phyloP scores from a whole-genome alignment of 1,140 invertebrate genomes.

The Lethrus apterus region DNA sequence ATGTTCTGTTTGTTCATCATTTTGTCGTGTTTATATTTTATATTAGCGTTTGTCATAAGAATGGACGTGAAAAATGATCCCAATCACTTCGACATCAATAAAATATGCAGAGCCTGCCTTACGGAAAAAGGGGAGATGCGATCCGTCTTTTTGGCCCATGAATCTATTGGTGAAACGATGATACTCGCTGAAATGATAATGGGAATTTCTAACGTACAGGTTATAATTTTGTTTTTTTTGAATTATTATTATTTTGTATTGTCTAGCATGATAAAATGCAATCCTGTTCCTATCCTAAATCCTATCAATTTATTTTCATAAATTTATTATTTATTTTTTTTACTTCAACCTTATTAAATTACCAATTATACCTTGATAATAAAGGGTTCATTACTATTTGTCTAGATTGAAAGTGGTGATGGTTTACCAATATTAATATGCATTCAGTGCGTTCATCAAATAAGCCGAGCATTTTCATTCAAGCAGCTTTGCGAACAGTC shows the following conservation, averaged over 20 bases:
- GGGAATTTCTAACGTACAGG: slow-evolving; percentile 36
- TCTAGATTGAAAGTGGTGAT: slow-evolving; percentile 40
- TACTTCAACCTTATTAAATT: not conserved
- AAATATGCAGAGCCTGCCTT: slow-evolving; percentile 41
- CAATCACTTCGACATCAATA: slow-evolving; percentile 36
- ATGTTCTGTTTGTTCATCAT: too few species aligned
- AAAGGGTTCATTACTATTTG: not conserved
- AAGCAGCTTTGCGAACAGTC: slow-evolving; percentile 44
- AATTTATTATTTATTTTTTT: slow-evolving; percentile 12
- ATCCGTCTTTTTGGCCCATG: slow-evolving; percentile 36
- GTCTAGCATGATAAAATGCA: not conserved
- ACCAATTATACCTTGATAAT: not conserved
- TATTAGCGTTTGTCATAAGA: slow-evolving; percentile 3
- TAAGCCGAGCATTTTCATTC: slow-evolving; percentile 44
- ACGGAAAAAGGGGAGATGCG: slow-evolving; percentile 41
- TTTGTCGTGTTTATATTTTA: slow-evolving; percentile 9
- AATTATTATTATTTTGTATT: not conserved
- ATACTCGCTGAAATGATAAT: slow-evolving; percentile 41
- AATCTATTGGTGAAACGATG: slow-evolving; percentile 33
- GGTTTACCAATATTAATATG: slow-evolving; percentile 43
- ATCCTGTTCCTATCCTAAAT: not conserved
- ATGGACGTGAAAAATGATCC: slow-evolving; percentile 35
- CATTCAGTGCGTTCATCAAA: slow-evolving; percentile 41
- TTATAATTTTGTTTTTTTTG: slow-evolving; percentile 18
- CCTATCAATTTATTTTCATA: not conserved